Base-by-base conservation (phyloP, 2,888 invertebrate species). In the Tetragonisca angustula region DNA sequence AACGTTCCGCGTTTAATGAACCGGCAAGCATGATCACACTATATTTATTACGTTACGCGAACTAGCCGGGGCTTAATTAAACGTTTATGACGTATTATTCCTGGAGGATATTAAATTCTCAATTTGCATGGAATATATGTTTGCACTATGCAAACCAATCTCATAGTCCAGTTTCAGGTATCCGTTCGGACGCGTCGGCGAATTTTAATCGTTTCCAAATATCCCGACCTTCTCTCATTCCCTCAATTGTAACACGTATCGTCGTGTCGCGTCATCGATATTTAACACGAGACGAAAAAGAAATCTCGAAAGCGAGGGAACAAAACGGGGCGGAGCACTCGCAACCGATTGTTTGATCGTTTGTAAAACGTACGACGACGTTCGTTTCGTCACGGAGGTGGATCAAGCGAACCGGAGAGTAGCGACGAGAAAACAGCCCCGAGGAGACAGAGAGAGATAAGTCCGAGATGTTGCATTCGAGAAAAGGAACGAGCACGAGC, bases 1-100 rank as follows among this genome's bases (percentile, higher is more conserved):
- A 89, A 87, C 86, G 84, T 83, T 84, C 73, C 81, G 54, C 61
- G 83, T 80, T 89, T 88, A 89, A 89, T 81, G 85, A 89, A 72
- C 76, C 85, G 76, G 54, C 83, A 65, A 89, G 79, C 79, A 69
- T 73, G 72, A 87, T 88, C 85, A 74, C 77, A 61, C 67, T 65
- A 69, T 85, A 87, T 88, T 85, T 83, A 89, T 76, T 85, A 81
- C 74, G 77, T 81, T 87, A 82, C 73, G 81, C 74, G 74, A 87
- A 83, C 81, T 79, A 83, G 79, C 74, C 71, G 70, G 62, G 81
- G 79, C 73, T 82, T 87, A 88, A 88, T 88, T 88, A 88, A 88
- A 88, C 78, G 77, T 84, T 88, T 82, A 88, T 84, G 84, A 81
- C 81, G 67, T 78, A 77, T 84, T 88, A 87, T 76, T 81, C 68